Conservation (phyloP, 2,113 vertebrate genomes). For the Mastomys coucha region DNA sequence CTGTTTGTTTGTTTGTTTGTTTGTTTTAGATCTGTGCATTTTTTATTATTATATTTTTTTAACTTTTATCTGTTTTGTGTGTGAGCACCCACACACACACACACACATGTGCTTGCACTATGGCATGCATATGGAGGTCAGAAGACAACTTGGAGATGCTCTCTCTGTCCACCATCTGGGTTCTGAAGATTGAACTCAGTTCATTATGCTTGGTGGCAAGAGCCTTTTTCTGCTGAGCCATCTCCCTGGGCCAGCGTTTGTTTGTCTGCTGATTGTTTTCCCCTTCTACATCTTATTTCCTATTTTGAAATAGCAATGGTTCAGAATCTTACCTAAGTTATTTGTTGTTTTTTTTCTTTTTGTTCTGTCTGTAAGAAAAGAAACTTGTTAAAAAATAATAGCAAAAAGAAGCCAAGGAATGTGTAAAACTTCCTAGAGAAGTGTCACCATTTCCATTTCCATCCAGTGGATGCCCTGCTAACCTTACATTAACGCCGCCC, state of each 20-base stretch:
- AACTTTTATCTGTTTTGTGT: background rate
- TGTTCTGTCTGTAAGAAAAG: background rate
- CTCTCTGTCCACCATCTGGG: background rate
- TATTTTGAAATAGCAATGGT: background rate
- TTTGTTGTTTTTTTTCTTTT: background rate
- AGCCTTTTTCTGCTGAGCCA: background rate
- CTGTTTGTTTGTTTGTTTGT: background rate
- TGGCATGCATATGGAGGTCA: background rate
- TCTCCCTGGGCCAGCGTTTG: background rate
- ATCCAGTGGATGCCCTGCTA: background rate
- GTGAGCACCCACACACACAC: background rate
- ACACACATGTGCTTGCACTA: background rate
- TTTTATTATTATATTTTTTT: background rate
- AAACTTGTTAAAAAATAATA: background rate
- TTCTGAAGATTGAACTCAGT: background rate
- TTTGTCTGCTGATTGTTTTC: background rate
- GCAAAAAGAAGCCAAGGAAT: slow-evolving; percentile 14
- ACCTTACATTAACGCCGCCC: too few relatives aligned
- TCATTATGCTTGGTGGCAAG: background rate
- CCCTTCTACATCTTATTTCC: background rate
- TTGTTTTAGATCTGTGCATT: background rate
- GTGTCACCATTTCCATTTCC: background rate
- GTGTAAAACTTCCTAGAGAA: background rate
- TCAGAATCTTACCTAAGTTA: background rate
- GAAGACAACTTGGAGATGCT: background rate